A percentile compares a stretch with the other conserved stretches of the same genome.
Evolutionary conservation across 2,797 vertebrate species (phyloP).

Genomic region (Acrocephalus scirpaceus): DNA sequence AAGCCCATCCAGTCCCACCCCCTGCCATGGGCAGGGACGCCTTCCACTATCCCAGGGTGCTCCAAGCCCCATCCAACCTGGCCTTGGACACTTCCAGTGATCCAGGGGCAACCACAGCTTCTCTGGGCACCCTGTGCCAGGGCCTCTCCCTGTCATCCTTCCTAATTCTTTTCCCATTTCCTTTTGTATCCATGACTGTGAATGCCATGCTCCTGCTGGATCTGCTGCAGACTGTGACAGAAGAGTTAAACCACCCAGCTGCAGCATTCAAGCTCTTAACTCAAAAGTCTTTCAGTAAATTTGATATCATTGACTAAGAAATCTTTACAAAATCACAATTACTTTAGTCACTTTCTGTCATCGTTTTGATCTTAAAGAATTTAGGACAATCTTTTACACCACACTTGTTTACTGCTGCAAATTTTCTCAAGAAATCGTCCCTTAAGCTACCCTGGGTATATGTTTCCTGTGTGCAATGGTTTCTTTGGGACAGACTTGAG

Average conservation of each 20-base stretch:
- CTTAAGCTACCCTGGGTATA: background rate
- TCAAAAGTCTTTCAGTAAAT: background rate
- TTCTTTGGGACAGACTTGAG: background rate
- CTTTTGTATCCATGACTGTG: background rate
- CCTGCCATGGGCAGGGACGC: background rate
- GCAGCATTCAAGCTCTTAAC: background rate
- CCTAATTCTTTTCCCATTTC: too few relatives aligned
- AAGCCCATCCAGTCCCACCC: background rate
- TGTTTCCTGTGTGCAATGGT: background rate
- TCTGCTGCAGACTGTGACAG: background rate
- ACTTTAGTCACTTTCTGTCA: background rate
- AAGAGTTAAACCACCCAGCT: background rate
- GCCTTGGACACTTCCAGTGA: background rate
- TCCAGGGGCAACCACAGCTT: background rate
- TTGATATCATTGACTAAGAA: background rate
- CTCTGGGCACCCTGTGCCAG: background rate
- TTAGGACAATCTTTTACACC: background rate
- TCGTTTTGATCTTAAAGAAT: background rate
- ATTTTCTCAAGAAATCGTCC: background rate
- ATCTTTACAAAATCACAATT: background rate
- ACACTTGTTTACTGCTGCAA: background rate
- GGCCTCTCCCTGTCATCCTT: too few relatives aligned
- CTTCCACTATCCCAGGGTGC: accelerated
- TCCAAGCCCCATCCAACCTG: accelerated
- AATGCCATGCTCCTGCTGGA: too few relatives aligned